phyloP scores from a whole-genome alignment of 2,113 vertebrate genomes.

The Caloenas nicobarica region DNA sequence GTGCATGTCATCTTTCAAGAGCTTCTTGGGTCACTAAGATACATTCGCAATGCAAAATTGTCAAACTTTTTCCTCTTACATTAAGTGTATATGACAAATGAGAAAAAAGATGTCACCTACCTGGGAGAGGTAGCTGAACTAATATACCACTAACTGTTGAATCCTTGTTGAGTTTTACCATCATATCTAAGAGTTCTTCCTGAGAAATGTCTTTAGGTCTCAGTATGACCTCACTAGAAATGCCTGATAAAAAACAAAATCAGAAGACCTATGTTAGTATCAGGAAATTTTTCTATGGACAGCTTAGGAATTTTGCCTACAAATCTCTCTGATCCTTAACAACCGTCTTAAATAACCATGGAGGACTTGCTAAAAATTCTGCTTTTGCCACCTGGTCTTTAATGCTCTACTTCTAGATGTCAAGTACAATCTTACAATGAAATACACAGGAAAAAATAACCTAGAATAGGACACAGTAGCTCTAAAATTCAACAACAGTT shows the following conservation, averaged over 20 bases:
- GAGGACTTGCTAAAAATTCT: not conserved
- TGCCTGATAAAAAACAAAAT: slow-evolving; percentile 63
- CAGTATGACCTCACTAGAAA: slow-evolving; percentile 86
- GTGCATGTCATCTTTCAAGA: not conserved
- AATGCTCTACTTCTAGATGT: not conserved
- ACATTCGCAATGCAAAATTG: not conserved
- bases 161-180: slow-evolving; percentile 85
- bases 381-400: not conserved
- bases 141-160: slow-evolving; percentile 87
- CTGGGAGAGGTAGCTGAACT: slow-evolving; percentile 90
- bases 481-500: not conserved
- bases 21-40: not conserved
- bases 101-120: slow-evolving; percentile 42
- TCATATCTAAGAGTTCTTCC: slow-evolving; percentile 87
- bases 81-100: not conserved
- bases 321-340: not conserved
- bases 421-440: not conserved
- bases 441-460: not conserved
- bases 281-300: not conserved
- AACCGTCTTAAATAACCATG: not conserved
- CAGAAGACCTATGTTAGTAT: not conserved
- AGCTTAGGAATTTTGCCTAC: not conserved
- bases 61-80: not conserved
- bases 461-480: not conserved
- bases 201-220: slow-evolving; percentile 85